Evolutionary conservation across 92 coral and sea anemone species (phyloP), one percentile per base, ranked within the genome.

Genomic region (Micromussa lordhowensis): DNA sequence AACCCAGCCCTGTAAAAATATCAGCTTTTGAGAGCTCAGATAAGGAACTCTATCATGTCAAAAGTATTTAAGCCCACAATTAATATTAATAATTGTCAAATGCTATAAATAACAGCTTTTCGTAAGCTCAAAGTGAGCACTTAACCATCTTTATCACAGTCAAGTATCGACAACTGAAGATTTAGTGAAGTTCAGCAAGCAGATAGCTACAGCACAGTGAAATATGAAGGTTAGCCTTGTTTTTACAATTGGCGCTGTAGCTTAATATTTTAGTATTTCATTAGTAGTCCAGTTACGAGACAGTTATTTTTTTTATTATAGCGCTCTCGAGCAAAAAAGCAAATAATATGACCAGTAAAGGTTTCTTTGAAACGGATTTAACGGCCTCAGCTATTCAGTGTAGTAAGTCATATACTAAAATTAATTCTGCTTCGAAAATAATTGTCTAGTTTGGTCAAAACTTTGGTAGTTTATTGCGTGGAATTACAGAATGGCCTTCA

Each of bases 1-100:
- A 38, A 34, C 54, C 83, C 83, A 79, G 71, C 83, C 83, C 54
- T 79, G 26, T 32, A 10, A 18, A 66, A 28, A 10, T 66, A 66
- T 26, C 71, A 12, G 14, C 31, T 21, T 28, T 28, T 15, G 17
- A 81, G 6, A 16, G 63, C 85, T 28, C 40, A 38, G 29, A 64
- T 68, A 44, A 68, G 85, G 7, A 66, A 24, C 75, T 32, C 16
- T 11, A 64, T 81, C 85, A 38, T 64, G n/a, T 40, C 63, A 35
- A 17, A 81, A 82, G 31, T 49, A 66, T 66, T 36, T 44, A 7
- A 13, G 32, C 14, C 68, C 73, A 34, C 57, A 28, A 59, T 38
- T 14, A 66, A 66, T 26, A 66, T 66, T 10, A 26, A 12, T 66
- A 66, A 28, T 61, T 61, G 29, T 61, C 68, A 1, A 24, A 4